phyloP scores from a whole-genome alignment of 1,140 invertebrate genomes.

The Temnothorax longispinosus region DNA sequence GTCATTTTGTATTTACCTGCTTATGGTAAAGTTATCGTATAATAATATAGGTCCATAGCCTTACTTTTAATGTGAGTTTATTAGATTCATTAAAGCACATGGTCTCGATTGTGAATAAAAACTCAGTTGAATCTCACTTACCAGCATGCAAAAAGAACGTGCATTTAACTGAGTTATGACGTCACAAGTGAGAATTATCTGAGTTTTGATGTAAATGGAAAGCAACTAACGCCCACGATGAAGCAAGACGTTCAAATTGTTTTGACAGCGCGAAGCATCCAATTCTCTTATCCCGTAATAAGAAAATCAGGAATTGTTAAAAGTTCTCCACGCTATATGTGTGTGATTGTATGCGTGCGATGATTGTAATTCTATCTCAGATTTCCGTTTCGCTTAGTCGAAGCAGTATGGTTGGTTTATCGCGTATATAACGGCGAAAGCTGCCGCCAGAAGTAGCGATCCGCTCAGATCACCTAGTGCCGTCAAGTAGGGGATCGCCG shows the following conservation, averaged over 20 bases:
- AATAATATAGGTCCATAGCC: too few species aligned
- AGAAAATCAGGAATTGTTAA: not conserved
- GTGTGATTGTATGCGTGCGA: not conserved
- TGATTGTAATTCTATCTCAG: not conserved
- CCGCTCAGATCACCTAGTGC: slow-evolving; percentile 97
- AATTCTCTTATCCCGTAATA: not conserved
- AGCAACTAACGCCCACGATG: not conserved
- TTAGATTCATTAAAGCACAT: too few species aligned
- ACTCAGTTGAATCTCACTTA: too few species aligned
- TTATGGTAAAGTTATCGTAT: too few species aligned
- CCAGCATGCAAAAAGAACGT: too few species aligned
- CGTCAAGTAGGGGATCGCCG: slow-evolving; percentile 98
- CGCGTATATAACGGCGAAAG: slow-evolving; percentile 91
- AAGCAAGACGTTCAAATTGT: not conserved
- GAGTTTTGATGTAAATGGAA: too few species aligned
- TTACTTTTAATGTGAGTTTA: too few species aligned
- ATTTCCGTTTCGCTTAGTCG: not conserved
- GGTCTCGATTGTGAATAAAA: too few species aligned
- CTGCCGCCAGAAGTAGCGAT: slow-evolving; percentile 93
- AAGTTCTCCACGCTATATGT: not conserved
- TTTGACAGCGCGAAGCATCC: not conserved
- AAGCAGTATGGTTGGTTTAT: slow-evolving; percentile 75
- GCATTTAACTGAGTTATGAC: too few species aligned
- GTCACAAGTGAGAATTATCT: too few species aligned
- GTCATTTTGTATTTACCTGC: too few species aligned